Evolutionary conservation across 2,797 vertebrate genomes (phyloP), one percentile per base, ranked within the genome.

Genomic region (Chrysocyon brachyurus): DNA sequence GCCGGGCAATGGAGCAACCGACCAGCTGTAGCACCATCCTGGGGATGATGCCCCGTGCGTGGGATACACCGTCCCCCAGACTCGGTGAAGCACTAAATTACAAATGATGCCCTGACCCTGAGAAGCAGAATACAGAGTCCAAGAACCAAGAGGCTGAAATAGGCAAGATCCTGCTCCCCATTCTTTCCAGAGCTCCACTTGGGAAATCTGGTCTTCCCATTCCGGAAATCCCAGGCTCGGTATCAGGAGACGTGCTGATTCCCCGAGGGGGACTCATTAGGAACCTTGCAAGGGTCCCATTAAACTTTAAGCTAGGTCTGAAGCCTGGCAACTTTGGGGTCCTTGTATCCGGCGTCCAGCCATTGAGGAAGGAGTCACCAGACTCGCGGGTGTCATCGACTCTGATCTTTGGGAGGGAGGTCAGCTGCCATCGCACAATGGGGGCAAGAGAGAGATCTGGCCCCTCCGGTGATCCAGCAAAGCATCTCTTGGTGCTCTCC

Each of bases 21-120:
- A 77, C 7, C 9, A 52, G 31, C 26, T 52, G 26, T 4, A n/a
- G 61, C 0, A 0, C 31, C n/a, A 31, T 59, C 17, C 57, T 90
- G 14, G 6, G 68, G 56, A 15, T 6, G 66, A 91, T 28, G 15
- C 26, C 46, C 49, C 57, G 3, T 31, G 54, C 54, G 33, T 61
- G 40, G 15, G 28, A 6, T n/a, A 64, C 3, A 5, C 0, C 21
- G 0, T 33, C 10, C 31, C 78, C 49, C 46, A 31, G 56, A 24
- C 28, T 19, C 36, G n/a, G 49, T 1, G 4, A 33, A 54, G 46
- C 15, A 14, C 28, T 40, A 68, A 54, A 31, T 92, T 52, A 77
- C n/a, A 31, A 9, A 8, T 52, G 26, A 54, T 83, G 22, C 31
- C 81, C 57, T 31, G 9, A 57, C 28, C 33, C 75, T 56, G 24